phyloP scores from a whole-genome alignment of 1,140 invertebrate species.

The Neodiprion virginianus region DNA sequence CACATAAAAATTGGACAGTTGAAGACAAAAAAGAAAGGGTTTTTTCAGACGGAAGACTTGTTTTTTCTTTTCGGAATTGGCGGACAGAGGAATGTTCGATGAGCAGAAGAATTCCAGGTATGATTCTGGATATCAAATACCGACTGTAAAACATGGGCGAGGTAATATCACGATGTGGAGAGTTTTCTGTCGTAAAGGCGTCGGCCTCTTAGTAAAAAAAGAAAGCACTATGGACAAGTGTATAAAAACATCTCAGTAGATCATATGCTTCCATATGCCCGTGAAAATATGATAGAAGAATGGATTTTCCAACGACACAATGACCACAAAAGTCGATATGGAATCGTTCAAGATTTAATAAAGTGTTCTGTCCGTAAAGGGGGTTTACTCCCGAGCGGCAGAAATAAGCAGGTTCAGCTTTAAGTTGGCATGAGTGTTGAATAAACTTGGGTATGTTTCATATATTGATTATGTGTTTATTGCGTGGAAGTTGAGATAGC shows the following conservation, averaged over 20 bases:
- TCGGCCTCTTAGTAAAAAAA: conserved; percentile 42
- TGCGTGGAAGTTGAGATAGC: too few relatives aligned
- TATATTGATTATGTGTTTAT: too few relatives aligned
- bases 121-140: conserved; percentile 28
- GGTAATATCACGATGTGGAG: conserved; percentile 32
- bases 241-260: conserved; percentile 26
- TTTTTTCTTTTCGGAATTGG: conserved; percentile 30
- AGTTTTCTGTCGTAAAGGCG: conserved; percentile 38
- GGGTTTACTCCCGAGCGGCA: too few relatives aligned
- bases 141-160: conserved; percentile 35
- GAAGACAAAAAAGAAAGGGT: conserved; percentile 22
- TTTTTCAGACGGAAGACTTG: conserved; percentile 30
- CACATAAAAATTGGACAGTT: conserved; percentile 24
- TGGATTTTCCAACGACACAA: conserved; percentile 46
- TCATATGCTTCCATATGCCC: conserved; percentile 33
- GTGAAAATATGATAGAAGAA: conserved; percentile 34
- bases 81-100: conserved; percentile 28
- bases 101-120: conserved; percentile 24
- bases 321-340: conserved; percentile 36
- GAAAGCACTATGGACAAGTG: conserved; percentile 30
- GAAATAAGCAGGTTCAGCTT: too few relatives aligned
- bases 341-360: conserved; percentile 33
- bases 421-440: too few relatives aligned
- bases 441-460: too few relatives aligned
- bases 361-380: too few relatives aligned